Evolutionary conservation across 2,113 vertebrate species (phyloP).

Genomic region (Platysternon megacephalum): DNA sequence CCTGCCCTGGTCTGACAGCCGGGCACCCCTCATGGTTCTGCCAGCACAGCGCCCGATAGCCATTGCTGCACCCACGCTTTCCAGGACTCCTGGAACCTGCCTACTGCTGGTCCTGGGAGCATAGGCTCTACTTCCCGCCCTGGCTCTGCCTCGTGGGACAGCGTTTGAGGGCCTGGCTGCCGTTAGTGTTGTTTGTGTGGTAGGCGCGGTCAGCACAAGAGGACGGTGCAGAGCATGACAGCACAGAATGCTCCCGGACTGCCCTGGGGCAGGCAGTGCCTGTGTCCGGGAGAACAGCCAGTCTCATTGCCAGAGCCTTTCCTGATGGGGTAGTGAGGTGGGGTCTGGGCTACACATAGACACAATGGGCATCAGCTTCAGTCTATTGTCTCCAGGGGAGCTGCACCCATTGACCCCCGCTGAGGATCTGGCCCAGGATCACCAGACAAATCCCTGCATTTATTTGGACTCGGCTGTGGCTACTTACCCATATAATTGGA

Average conservation of each 20-base stretch:
- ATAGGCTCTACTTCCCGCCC: too few species aligned
- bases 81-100: neutral
- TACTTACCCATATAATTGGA: neutral
- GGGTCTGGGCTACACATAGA: rapidly evolving
- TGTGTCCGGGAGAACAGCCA: neutral
- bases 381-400: neutral
- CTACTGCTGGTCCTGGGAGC: neutral
- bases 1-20: too few species aligned
- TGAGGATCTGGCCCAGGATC: neutral
- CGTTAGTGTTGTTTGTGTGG: neutral
- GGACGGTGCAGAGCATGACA: neutral
- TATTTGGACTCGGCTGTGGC: neutral
- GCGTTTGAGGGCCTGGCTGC: neutral
- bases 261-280: neutral
- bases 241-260: neutral
- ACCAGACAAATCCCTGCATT: neutral
- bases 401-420: neutral
- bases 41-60: too few species aligned
- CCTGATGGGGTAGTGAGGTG: neutral
- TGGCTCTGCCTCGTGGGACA: too few species aligned
- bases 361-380: neutral
- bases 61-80: too few species aligned
- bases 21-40: too few species aligned
- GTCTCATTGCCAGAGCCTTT: too few species aligned
- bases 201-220: neutral